These are phyloP conservation scores for Sepioteuthis lessoniana DNA, from an alignment of 2,888 invertebrate species.

Conservation along the genomic window DNA sequence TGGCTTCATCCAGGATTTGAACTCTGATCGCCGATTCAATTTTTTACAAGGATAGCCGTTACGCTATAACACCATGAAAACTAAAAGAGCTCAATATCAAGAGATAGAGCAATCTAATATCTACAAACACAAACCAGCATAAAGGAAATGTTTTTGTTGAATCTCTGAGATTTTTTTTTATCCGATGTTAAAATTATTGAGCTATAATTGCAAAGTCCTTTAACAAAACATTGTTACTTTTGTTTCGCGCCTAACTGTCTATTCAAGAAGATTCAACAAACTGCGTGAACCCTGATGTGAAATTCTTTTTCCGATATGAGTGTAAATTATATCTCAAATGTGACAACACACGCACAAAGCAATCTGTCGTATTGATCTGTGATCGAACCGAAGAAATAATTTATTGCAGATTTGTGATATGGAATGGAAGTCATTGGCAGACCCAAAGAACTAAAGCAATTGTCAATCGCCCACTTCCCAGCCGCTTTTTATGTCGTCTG, in stretches of 20 bases:
- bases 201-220: not conserved
- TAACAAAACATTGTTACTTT: not conserved
- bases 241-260: not conserved
- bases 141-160: too few relatives aligned
- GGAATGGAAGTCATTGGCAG: not conserved
- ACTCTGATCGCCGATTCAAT: too few relatives aligned
- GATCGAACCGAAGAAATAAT: not conserved
- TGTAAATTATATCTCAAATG: not conserved
- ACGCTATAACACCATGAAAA: too few relatives aligned
- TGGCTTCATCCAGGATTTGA: too few relatives aligned
- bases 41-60: too few relatives aligned
- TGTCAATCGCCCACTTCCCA: not conserved
- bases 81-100: too few relatives aligned
- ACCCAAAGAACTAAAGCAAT: not conserved
- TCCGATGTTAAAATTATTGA: too few relatives aligned
- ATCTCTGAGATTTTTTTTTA: too few relatives aligned
- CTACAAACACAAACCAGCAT: too few relatives aligned
- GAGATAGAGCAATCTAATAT: too few relatives aligned
- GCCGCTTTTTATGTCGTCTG: not conserved
- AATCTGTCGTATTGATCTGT: not conserved
- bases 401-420: not conserved
- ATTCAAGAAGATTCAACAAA: not conserved
- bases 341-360: not conserved
- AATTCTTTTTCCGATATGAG: not conserved
- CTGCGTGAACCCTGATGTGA: not conserved